Conservation (phyloP, 92 coral and sea anemone species). For the Blastomussa wellsi region DNA sequence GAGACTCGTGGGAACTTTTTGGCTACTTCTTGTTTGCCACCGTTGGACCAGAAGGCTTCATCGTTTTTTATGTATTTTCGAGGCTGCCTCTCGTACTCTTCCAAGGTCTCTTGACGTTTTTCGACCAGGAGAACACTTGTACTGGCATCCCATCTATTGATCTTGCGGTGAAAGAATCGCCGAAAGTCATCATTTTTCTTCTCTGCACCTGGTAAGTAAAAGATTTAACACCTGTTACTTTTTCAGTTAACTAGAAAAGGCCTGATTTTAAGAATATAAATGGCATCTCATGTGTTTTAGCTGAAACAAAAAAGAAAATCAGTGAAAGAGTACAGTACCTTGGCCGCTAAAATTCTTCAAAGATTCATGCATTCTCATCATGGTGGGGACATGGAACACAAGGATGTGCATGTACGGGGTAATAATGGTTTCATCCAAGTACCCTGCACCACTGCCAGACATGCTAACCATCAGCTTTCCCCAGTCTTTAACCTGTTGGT, state of each 20-base stretch:
- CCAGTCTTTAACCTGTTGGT: conserved; percentile 21
- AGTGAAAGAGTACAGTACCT: too few relatives aligned
- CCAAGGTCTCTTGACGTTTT: conserved; percentile 18
- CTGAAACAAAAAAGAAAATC: too few relatives aligned
- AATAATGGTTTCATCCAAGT: conserved; percentile 21
- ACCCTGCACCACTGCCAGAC: conserved; percentile 38
- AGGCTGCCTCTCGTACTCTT: conserved; percentile 11
- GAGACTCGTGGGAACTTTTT: conserved; percentile 11
- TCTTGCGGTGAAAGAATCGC: conserved; percentile 38
- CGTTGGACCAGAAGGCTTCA: conserved; percentile 29
- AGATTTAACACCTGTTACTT: conserved; percentile 2
- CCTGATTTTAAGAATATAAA: too few relatives aligned
- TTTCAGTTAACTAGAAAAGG: neutral
- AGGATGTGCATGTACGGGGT: conserved; percentile 51
- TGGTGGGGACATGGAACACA: conserved; percentile 47
- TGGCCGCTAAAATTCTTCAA: conserved; percentile 32
- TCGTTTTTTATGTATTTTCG: conserved; percentile 14
- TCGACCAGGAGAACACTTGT: conserved; percentile 26
- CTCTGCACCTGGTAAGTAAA: conserved; percentile 37
- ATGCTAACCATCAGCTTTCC: conserved; percentile 22
- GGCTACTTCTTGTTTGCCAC: conserved; percentile 37
- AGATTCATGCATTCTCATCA: conserved; percentile 45
- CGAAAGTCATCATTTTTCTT: conserved; percentile 43
- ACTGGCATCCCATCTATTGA: conserved; percentile 43
- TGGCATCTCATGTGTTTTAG: too few relatives aligned